A percentile compares a stretch with the other conserved stretches of the same genome.
phyloP scores from a whole-genome alignment of 2,113 vertebrate genomes.

The Oreochromis aureus region DNA sequence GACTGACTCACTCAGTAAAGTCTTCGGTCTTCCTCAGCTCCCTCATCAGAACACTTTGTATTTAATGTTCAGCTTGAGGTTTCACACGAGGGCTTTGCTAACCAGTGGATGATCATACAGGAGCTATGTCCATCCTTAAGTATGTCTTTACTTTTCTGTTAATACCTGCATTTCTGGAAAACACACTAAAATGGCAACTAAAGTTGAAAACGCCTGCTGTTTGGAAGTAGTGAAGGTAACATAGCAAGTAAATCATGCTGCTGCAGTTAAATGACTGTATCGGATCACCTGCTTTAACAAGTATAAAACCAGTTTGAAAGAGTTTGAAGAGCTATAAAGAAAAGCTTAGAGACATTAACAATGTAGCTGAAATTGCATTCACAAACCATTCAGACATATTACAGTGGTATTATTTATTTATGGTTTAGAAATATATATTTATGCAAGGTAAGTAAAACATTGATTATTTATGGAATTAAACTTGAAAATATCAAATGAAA shows the following conservation, averaged over 20 bases:
- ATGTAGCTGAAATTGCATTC: background rate
- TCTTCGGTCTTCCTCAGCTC: background rate
- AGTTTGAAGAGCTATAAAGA: background rate
- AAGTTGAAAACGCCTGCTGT: background rate
- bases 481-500: background rate
- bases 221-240: background rate
- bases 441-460: background rate
- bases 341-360: background rate
- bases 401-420: background rate
- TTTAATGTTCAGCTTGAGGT: background rate
- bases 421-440: background rate
- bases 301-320: background rate
- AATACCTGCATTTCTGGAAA: background rate
- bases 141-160: background rate
- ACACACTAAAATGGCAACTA: background rate
- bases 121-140: background rate
- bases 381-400: background rate
- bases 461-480: rapidly evolving
- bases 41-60: background rate
- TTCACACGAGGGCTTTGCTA: background rate
- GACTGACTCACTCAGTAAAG: background rate
- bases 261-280: background rate
- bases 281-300: background rate
- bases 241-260: background rate
- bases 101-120: background rate